A percentile compares a stretch with the other conserved stretches of the same genome.
phyloP scores from a whole-genome alignment of 1,140 invertebrate species.

The Cotesia chilonis region DNA sequence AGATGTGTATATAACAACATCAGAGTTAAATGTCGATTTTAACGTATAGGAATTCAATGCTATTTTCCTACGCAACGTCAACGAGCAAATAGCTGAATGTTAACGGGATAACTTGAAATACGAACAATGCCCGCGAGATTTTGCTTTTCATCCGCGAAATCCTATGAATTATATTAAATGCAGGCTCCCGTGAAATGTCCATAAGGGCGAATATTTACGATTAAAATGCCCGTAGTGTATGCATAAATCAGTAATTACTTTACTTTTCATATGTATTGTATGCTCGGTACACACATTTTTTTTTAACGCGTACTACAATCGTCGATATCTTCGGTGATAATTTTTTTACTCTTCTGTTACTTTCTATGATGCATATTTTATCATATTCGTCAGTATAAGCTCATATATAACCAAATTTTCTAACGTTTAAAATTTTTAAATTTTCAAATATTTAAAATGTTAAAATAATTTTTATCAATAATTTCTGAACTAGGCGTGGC shows the following conservation, averaged over 20 bases:
- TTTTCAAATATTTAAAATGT: no score
- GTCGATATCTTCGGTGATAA: not conserved
- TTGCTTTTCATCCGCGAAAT: slow-evolving; percentile 37
- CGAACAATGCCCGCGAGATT: slow-evolving; percentile 21
- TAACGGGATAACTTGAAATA: slow-evolving; percentile 8
- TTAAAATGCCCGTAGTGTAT: slow-evolving; percentile 28
- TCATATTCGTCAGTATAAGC: no score
- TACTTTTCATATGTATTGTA: slow-evolving; percentile 32
- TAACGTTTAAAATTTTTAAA: no score
- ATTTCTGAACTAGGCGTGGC: no score
- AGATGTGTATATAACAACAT: slow-evolving; percentile 42
- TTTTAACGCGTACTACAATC: no score
- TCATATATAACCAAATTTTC: no score
- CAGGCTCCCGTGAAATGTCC: slow-evolving; percentile 33
- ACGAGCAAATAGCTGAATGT: slow-evolving; percentile 16
- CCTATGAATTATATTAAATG: slow-evolving; percentile 44
- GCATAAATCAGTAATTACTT: slow-evolving; percentile 35
- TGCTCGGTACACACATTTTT: not conserved
- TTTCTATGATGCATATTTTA: no score
- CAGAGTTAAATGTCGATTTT: slow-evolving; percentile 36
- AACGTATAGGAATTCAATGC: not conserved
- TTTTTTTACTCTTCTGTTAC: slow-evolving; percentile 15
- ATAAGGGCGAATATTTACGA: not conserved
- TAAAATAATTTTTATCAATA: no score
- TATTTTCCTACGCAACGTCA: slow-evolving; percentile 4